phyloP scores from a whole-genome alignment of 2,888 invertebrate species.

The Ischnura elegans region DNA sequence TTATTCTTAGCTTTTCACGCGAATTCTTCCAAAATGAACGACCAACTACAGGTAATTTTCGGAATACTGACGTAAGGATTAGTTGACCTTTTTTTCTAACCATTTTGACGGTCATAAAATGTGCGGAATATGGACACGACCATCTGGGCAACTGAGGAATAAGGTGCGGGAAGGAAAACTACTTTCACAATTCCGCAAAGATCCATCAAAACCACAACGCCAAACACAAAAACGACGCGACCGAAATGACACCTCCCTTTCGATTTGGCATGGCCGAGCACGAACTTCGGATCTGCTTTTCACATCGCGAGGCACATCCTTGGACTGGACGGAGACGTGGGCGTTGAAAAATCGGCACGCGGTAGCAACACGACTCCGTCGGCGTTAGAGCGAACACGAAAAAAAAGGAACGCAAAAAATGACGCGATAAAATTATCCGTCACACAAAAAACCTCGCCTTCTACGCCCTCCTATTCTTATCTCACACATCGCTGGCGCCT shows the following conservation, averaged over 20 bases:
- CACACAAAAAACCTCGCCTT: neutral
- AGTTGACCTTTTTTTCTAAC: too few species aligned
- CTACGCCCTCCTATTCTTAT: neutral
- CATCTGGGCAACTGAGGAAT: too few species aligned
- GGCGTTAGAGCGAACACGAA: neutral
- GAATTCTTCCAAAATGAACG: too few species aligned
- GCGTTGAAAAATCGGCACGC: neutral
- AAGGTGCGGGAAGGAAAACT: too few species aligned
- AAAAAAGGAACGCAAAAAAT: neutral
- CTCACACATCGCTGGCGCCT: neutral
- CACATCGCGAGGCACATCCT: neutral
- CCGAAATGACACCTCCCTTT: neutral
- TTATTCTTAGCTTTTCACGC: too few species aligned
- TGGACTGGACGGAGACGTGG: neutral
- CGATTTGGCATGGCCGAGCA: neutral
- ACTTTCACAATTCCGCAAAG: neutral
- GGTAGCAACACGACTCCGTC: neutral
- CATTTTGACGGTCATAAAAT: too few species aligned
- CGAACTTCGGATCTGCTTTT: neutral
- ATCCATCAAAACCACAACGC: too few species aligned
- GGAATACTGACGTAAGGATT: too few species aligned
- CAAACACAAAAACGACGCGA: too few species aligned
- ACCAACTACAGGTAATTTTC: too few species aligned
- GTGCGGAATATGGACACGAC: too few species aligned
- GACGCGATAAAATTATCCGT: neutral